These are phyloP conservation scores for Vidua macroura DNA, from an alignment of 2,113 vertebrate genomes.

Conservation along the genomic window DNA sequence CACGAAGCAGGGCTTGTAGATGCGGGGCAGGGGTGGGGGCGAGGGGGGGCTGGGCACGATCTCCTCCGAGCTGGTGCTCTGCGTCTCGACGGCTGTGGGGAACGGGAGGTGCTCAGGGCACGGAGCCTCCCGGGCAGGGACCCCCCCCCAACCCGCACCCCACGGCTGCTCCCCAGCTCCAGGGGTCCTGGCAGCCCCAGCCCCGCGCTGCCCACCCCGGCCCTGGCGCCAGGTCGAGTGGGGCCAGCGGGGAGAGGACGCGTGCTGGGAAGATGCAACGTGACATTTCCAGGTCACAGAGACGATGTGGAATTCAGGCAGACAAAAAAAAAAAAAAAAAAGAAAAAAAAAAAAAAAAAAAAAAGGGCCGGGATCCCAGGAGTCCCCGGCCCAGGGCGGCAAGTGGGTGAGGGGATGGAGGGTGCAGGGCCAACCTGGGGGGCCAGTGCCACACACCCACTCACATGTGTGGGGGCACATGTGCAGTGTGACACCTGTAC, in stretches of 20 bases:
- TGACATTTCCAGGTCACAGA: slow-evolving; percentile 64
- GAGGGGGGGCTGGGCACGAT: slow-evolving; percentile 96
- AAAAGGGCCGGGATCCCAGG: neutral
- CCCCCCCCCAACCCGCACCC: accelerated
- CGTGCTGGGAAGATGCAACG: slow-evolving; percentile 19
- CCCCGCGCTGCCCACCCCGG: accelerated
- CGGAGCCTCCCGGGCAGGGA: accelerated
- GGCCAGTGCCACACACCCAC: neutral
- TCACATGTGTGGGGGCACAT: neutral
- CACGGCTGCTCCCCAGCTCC: neutral
- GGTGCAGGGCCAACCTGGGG: neutral
- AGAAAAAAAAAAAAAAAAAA: neutral
- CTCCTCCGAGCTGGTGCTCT: slow-evolving; percentile 97
- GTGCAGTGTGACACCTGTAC: neutral
- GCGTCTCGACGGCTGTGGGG: slow-evolving; percentile 89
- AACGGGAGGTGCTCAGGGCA: neutral
- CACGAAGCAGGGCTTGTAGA: slow-evolving; percentile 98
- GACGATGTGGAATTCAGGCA: slow-evolving; percentile 27
- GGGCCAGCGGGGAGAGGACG: neutral
- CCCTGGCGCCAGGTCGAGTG: neutral
- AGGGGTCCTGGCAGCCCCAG: neutral
- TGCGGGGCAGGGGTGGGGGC: slow-evolving; percentile 90
- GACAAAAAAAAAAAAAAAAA: neutral
- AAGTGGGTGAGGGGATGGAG: neutral
- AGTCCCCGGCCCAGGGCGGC: neutral